Percentiles rank a stretch among this genome's conserved stretches.
phyloP scores from a whole-genome alignment of 2,113 vertebrate genomes.

The Onychostoma macrolepis region DNA sequence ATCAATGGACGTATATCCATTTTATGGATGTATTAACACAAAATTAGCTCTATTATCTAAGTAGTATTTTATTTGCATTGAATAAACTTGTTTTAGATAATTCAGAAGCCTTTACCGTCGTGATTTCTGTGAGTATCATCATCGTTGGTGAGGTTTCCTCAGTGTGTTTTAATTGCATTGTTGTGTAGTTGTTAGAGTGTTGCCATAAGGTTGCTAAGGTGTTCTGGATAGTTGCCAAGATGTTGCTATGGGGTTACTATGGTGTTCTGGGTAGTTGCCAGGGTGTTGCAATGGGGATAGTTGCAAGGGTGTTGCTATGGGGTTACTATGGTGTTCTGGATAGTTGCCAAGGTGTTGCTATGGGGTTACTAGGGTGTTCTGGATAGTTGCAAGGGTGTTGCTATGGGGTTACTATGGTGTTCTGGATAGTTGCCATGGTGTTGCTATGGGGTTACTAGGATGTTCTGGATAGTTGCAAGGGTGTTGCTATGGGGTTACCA shows the following conservation, averaged over 20 bases:
- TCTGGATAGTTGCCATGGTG: neutral
- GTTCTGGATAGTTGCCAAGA: neutral
- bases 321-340: neutral
- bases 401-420: neutral
- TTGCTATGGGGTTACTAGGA: neutral
- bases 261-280: too few relatives aligned
- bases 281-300: neutral
- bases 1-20: too few relatives aligned
- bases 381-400: neutral
- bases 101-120: too few relatives aligned
- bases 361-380: neutral
- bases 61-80: too few relatives aligned
- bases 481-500: neutral
- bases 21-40: too few relatives aligned
- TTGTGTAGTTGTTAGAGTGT: neutral
- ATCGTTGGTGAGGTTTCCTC: neutral
- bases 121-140: too few relatives aligned
- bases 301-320: neutral
- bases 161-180: neutral
- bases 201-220: neutral
- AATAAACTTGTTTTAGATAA: too few relatives aligned
- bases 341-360: neutral
- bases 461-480: neutral
- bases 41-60: too few relatives aligned
- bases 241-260: neutral